Percentiles rank a stretch among this genome's conserved stretches.
Evolutionary conservation across 2,888 invertebrate species (phyloP).

Genomic region (Pyrgus malvae): DNA sequence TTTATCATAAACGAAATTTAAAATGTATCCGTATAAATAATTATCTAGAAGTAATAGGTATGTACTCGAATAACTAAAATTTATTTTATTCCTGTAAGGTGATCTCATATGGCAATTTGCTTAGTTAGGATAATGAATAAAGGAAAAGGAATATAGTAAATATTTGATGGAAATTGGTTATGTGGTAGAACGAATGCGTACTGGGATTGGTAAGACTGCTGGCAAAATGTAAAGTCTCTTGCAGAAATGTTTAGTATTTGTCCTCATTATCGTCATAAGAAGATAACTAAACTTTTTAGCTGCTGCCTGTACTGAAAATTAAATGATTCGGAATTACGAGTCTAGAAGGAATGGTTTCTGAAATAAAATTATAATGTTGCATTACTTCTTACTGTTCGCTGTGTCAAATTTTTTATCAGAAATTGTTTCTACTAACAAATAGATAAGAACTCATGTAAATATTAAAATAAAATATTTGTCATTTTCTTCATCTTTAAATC

Average conservation of each 20-base stretch:
- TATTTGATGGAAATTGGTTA: too few species aligned
- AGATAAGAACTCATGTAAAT: conserved; percentile 10
- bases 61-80: conserved; percentile 29
- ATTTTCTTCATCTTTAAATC: conserved; percentile 30
- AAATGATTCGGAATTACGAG: too few species aligned
- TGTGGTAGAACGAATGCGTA: too few species aligned
- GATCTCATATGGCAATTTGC: conserved; percentile 68
- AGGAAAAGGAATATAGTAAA: conserved; percentile 4
- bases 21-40: conserved; percentile 3
- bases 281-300: too few species aligned
- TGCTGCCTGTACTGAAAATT: too few species aligned
- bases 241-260: neutral
- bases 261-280: too few species aligned
- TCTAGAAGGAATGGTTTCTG: too few species aligned
- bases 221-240: neutral
- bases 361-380: too few species aligned
- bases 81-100: conserved; percentile 44
- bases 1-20: too few species aligned
- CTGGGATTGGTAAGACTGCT: conserved; percentile 46
- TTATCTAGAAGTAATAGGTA: conserved; percentile 36
- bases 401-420: conserved; percentile 1
- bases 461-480: conserved; percentile 1
- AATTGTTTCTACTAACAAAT: neutral
- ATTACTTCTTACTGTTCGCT: too few species aligned
- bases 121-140: conserved; percentile 42